Conservation (phyloP, 2,113 vertebrate genomes). For the Malurus cyaneus region DNA sequence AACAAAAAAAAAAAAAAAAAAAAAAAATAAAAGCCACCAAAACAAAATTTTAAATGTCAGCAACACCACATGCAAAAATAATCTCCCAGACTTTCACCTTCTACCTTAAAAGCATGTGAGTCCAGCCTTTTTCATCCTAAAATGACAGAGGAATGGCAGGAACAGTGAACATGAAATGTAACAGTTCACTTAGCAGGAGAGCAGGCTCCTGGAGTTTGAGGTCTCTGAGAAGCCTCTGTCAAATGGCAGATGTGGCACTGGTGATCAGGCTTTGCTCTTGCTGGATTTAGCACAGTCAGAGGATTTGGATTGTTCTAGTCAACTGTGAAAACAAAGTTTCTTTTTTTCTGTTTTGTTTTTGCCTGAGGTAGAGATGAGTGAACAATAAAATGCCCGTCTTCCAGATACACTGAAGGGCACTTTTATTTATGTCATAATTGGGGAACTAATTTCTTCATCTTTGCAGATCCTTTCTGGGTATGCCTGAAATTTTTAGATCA, state of each 20-base stretch:
- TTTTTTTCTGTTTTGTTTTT: neutral
- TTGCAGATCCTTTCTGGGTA: neutral
- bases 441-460: neutral
- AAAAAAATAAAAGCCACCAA: too few relatives aligned
- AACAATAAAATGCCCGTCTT: neutral
- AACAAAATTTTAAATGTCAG: too few relatives aligned
- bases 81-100: neutral
- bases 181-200: neutral
- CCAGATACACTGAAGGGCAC: neutral
- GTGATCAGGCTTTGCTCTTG: neutral
- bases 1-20: too few relatives aligned
- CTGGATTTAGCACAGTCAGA: neutral
- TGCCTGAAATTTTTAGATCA: neutral
- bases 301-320: neutral
- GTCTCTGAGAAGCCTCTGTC: neutral
- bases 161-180: neutral
- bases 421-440: neutral
- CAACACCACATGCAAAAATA: neutral
- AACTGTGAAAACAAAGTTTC: neutral
- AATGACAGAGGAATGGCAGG: neutral
- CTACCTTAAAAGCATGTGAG: neutral
- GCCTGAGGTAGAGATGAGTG: neutral
- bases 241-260: neutral
- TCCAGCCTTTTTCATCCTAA: neutral
- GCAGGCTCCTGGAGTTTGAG: neutral